Evolutionary conservation across 2,888 invertebrate species (phyloP).

Genomic region (Linnaemya vulpina): DNA sequence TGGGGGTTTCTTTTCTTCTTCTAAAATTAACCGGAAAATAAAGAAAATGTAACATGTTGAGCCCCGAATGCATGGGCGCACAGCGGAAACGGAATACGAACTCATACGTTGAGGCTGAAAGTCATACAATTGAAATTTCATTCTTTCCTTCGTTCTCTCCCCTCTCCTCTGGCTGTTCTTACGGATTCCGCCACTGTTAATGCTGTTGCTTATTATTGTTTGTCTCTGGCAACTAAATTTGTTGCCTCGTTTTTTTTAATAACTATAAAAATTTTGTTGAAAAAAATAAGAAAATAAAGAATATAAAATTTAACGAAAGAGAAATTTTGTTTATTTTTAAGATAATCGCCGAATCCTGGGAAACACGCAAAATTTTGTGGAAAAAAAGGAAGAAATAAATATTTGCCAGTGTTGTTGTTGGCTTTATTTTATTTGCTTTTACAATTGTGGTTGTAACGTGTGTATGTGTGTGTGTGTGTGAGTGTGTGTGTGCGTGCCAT

Average conservation of each 20-base stretch:
- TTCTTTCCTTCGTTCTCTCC: constrained; percentile 29
- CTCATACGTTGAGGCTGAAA: constrained; percentile 27
- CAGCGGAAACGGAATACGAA: constrained; percentile 73
- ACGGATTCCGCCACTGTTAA: background rate
- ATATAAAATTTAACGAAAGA: constrained; percentile 9
- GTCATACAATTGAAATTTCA: constrained; percentile 29
- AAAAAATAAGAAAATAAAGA: background rate
- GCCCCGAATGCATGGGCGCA: constrained; percentile 49
- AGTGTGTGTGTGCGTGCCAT: background rate
- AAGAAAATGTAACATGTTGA: constrained; percentile 16
- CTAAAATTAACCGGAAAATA: constrained; percentile 40
- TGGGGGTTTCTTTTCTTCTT: background rate
- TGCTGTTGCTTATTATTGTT: constrained; percentile 10
- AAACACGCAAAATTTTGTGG: constrained; percentile 3
- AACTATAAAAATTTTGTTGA: constrained; percentile 2
- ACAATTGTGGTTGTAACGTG: background rate
- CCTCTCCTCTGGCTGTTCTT: background rate
- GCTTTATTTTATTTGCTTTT: background rate
- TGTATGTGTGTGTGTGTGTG: background rate
- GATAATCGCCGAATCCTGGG: background rate
- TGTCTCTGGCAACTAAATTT: constrained; percentile 6
- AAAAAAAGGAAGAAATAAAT: background rate
- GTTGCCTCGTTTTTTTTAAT: constrained; percentile 26
- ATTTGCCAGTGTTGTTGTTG: constrained; percentile 25
- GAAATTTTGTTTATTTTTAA: constrained; percentile 19